Percentiles rank a stretch among this genome's conserved stretches.
phyloP scores from a whole-genome alignment of 1,140 invertebrate species.

The Solenopsis fugax region DNA sequence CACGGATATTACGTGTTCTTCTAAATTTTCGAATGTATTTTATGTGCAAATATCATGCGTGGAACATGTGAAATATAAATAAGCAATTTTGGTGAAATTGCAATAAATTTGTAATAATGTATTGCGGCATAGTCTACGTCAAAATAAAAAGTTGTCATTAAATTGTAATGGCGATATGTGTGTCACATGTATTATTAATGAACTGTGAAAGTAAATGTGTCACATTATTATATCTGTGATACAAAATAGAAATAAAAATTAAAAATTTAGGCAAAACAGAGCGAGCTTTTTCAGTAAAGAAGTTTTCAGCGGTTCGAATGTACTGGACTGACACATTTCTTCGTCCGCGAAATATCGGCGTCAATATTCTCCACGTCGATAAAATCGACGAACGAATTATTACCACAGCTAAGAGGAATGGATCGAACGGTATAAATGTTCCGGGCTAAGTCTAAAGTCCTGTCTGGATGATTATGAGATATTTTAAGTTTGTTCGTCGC shows the following conservation, averaged over 20 bases:
- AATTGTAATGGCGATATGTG: neutral
- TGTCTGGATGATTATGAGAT: conserved; percentile 2
- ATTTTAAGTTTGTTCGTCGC: neutral
- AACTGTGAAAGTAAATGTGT: neutral
- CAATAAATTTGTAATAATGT: neutral
- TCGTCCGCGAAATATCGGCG: neutral
- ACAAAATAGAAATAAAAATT: neutral
- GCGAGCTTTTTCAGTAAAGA: neutral
- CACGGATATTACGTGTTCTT: neutral
- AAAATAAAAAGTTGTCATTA: neutral
- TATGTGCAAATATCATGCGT: neutral
- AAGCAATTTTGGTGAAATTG: conserved; percentile 1
- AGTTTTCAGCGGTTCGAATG: conserved; percentile 1
- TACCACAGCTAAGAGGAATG: neutral
- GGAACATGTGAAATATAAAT: conserved; percentile 18
- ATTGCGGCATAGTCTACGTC: neutral
- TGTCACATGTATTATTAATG: neutral
- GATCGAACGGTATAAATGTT: conserved; percentile 7
- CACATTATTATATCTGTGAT: neutral
- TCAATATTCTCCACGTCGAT: neutral
- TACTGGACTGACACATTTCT: conserved; percentile 8
- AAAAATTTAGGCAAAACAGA: neutral
- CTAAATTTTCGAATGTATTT: conserved; percentile 11
- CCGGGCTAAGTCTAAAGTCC: neutral
- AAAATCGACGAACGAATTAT: conserved; percentile 32